Percentiles rank a stretch among this genome's conserved stretches.
These are phyloP conservation scores for Cyprinus carpio DNA, from an alignment of 2,113 vertebrate genomes.

Conservation along the genomic window DNA sequence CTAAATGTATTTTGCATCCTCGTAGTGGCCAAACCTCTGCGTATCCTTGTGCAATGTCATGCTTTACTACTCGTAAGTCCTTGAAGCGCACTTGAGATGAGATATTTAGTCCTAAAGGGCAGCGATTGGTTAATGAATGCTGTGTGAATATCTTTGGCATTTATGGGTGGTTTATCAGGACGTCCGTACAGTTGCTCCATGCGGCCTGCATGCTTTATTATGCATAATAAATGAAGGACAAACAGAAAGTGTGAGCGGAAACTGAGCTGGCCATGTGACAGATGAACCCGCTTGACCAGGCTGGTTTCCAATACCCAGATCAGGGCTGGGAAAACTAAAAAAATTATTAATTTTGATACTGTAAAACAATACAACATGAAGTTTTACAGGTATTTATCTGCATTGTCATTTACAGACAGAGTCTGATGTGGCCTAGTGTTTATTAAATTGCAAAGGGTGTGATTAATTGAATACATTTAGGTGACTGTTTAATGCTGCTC, in stretches of 20 bases:
- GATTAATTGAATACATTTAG: no score
- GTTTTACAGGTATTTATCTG: background rate
- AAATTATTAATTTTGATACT: background rate
- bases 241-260: background rate
- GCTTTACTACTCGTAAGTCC: background rate
- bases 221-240: conserved; percentile 18
- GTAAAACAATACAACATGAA: background rate
- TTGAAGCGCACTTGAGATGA: background rate
- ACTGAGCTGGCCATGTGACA: background rate
- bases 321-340: background rate
- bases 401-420: background rate
- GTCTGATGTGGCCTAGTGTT: no score
- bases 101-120: background rate
- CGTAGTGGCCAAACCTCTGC: background rate
- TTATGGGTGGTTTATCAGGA: conserved; percentile 26
- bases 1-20: background rate
- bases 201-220: background rate
- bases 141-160: background rate
- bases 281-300: background rate
- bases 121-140: conserved; percentile 30
- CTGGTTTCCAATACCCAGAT: background rate
- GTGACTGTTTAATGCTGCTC: background rate
- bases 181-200: background rate
- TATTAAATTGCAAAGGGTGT: no score
- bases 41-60: background rate